Base-by-base conservation (phyloP, 2,113 vertebrate genomes). In the Grus americana region DNA sequence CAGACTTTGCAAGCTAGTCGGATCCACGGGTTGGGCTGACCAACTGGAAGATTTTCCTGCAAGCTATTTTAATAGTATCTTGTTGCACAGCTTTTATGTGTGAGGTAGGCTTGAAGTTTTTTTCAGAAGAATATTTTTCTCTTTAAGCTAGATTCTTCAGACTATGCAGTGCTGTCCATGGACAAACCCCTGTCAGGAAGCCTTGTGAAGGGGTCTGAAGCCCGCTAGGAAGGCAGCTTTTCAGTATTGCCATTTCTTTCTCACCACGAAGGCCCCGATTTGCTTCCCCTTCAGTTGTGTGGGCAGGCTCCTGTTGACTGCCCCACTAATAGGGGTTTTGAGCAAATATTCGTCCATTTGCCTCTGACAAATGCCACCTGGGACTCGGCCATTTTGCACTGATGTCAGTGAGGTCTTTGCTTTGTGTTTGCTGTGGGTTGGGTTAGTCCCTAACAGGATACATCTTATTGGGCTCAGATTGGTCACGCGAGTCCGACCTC, bases 1-100 rank as follows among this genome's bases (percentile, higher is more conserved):
- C 94, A 94, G 82, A 87, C 90, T 96, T 89, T 71, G 83, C 85
- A 55, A 76, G 94, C 85, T 97, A 82, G 95, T 97, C 93, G 88
- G 79, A 90, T 95, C 66, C 55, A 46, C 0, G 2, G 70, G 9
- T 70, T 63, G 74, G 79, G 90, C 78, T 97, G 97, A 96, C 96
- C 97, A 95, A 49, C 84, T 85, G 94, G 76, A 88, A 89, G 70
- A 82, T 93, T 90, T 79, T 88, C 89, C 96, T 15, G 15, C 70
- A 68, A 78, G 87, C 72, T 86, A 36, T 92, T 97, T 92, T 92
- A 92, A 95, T 95, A 90, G 59, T 62, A 82, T 89, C 93, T 93
- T 76, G 54, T 90, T 74, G 75, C 70, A 88, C 55, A 61, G 88
- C 13, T 34, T 70, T 83, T 54, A 8, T 24, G 14, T 42, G 30